Evolutionary conservation across 2,888 invertebrate species (phyloP).

Genomic region (Adineta ricciae): DNA sequence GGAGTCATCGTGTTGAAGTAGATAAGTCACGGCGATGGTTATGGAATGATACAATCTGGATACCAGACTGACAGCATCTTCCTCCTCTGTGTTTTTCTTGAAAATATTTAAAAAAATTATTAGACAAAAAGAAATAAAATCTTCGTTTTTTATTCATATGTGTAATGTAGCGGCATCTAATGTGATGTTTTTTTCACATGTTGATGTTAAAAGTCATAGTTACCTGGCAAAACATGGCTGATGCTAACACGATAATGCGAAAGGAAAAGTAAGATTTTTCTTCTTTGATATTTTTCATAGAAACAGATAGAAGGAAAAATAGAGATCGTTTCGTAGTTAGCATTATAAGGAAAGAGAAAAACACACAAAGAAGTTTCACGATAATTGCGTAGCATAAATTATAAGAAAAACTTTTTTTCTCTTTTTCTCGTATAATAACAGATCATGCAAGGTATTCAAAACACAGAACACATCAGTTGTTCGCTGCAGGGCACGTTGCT

Average conservation of each 20-base stretch:
- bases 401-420: neutral
- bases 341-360: neutral
- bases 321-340: neutral
- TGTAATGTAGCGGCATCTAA: constrained; percentile 1
- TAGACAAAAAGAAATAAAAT: too few species aligned
- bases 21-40: neutral
- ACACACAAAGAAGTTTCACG: neutral
- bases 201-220: neutral
- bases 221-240: neutral
- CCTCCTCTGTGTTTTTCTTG: too few species aligned
- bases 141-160: neutral
- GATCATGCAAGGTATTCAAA: neutral
- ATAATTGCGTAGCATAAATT: neutral
- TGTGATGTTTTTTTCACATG: neutral
- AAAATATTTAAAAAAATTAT: too few species aligned
- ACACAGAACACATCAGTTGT: neutral
- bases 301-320: neutral
- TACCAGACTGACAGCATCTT: too few species aligned
- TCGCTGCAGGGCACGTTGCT: neutral
- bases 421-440: neutral
- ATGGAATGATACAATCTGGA: neutral
- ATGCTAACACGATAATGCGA: neutral
- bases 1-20: neutral
- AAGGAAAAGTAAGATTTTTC: neutral
- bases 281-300: too few species aligned